Evolutionary conservation across 2,888 invertebrate species (phyloP).

Genomic region (Andrena chrysosceles): DNA sequence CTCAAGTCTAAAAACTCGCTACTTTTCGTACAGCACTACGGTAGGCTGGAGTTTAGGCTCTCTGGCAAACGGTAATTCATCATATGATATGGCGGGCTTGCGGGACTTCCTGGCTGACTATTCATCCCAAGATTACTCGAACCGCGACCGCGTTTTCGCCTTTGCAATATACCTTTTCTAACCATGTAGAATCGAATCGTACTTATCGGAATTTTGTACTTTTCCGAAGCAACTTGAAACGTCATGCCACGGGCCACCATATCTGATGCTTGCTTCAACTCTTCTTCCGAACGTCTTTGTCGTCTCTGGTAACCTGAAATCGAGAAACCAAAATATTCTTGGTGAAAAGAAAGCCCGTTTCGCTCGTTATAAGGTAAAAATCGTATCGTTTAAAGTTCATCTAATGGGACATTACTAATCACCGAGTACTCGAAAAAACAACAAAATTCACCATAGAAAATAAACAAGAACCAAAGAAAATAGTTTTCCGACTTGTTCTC

Average conservation of each 20-base stretch:
- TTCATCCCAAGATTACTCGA: slow-evolving; percentile 85
- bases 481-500: no score
- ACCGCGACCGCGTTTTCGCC: slow-evolving; percentile 91
- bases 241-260: slow-evolving; percentile 95
- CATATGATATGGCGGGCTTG: slow-evolving; percentile 91
- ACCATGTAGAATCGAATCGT: slow-evolving; percentile 96
- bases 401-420: no score
- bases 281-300: slow-evolving; percentile 90
- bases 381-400: neutral
- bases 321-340: slow-evolving; percentile 11
- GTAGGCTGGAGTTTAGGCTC: slow-evolving; percentile 84
- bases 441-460: no score
- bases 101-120: slow-evolving; percentile 87
- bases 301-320: slow-evolving; percentile 83
- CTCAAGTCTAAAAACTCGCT: slow-evolving; percentile 78
- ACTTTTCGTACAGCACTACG: slow-evolving; percentile 80
- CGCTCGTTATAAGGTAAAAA: neutral
- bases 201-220: slow-evolving; percentile 95
- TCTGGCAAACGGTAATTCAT: slow-evolving; percentile 91
- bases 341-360: neutral
- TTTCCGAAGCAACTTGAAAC: slow-evolving; percentile 94
- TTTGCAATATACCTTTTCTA: slow-evolving; percentile 92
- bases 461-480: no score
- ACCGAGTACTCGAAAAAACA: no score
- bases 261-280: slow-evolving; percentile 92